A percentile compares a stretch with the other conserved stretches of the same genome.
Conservation (phyloP, 2,113 vertebrate species). For the Illadopsis cleaveri region DNA sequence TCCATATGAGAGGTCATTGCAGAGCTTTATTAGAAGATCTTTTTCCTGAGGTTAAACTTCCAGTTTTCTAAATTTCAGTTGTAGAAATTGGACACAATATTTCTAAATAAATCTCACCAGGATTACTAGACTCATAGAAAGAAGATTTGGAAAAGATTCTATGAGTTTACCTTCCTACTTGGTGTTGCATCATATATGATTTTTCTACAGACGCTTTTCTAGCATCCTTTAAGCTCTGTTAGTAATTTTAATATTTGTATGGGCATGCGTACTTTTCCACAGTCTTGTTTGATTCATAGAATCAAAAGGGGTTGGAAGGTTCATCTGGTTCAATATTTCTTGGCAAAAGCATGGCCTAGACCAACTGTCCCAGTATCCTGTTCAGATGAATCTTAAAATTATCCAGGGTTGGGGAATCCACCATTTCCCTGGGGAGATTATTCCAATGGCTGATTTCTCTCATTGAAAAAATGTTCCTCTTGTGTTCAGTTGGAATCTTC, state of each 20-base stretch:
- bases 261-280: neutral
- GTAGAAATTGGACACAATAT: neutral
- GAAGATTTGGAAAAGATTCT: neutral
- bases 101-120: neutral
- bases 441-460: neutral
- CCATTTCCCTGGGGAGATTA: neutral
- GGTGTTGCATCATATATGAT: rapidly evolving
- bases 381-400: neutral
- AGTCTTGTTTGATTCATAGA: neutral
- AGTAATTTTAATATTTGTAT: neutral
- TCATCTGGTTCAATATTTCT: neutral
- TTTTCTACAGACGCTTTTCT: neutral
- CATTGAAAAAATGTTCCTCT: neutral
- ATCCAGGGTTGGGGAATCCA: neutral
- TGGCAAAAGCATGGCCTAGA: neutral
- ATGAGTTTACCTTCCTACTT: neutral
- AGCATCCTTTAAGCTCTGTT: neutral
- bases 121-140: neutral
- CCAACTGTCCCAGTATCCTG: neutral
- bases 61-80: neutral
- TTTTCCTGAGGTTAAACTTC: neutral
- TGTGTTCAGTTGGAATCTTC: neutral
- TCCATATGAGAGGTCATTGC: neutral
- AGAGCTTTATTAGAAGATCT: neutral
- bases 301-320: neutral